Evolutionary conservation across 2,113 vertebrate species (phyloP).

Genomic region (Crocuta crocuta): DNA sequence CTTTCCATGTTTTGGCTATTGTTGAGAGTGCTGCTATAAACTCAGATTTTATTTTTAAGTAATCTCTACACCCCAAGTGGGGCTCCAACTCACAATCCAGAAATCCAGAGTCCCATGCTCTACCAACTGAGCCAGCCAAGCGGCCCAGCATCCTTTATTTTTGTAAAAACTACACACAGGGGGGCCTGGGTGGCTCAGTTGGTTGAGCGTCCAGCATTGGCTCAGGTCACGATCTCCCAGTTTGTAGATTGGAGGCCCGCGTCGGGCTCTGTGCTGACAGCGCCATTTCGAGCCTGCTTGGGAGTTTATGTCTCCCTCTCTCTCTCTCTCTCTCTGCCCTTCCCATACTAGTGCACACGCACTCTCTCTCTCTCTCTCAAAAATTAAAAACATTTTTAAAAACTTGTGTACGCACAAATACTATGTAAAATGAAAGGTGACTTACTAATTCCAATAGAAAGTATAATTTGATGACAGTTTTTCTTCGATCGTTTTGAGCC

Average conservation of each 20-base stretch:
- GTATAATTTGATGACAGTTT: slow-evolving; percentile 6
- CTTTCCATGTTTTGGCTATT: too few relatives aligned
- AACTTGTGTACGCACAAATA: not conserved
- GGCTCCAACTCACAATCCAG: not conserved
- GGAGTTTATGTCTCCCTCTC: too few relatives aligned
- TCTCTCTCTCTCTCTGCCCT: too few relatives aligned
- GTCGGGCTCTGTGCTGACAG: too few relatives aligned
- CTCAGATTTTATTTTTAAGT: not conserved
- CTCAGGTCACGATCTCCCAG: too few relatives aligned
- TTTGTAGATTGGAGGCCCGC: too few relatives aligned
- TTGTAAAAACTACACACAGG: not conserved
- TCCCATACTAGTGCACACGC: too few relatives aligned
- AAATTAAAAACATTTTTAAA: too few relatives aligned
- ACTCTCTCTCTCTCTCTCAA: too few relatives aligned
- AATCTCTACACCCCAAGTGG: not conserved
- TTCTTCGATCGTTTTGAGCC: not conserved
- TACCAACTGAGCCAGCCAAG: not conserved
- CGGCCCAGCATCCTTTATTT: not conserved
- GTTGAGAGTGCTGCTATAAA: too few relatives aligned
- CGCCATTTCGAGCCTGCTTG: too few relatives aligned
- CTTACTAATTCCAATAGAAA: not conserved
- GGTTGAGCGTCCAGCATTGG: too few relatives aligned
- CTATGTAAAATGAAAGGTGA: not conserved
- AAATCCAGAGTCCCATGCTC: not conserved
- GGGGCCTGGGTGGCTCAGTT: not conserved